Conservation (phyloP, 2,113 vertebrate genomes). For the Rallus limicola region DNA sequence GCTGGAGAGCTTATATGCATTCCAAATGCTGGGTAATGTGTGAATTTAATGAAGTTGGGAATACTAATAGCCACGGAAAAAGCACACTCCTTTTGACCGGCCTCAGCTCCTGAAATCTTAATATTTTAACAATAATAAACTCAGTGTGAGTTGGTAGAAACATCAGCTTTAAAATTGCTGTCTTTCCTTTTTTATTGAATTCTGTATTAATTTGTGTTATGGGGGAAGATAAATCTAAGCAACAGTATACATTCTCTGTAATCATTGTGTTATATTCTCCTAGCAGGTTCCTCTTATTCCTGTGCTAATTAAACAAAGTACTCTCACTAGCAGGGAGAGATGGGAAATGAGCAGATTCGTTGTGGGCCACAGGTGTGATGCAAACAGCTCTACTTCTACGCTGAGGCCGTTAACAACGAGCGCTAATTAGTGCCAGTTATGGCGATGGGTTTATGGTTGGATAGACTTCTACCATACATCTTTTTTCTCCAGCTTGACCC, state of each 20-base stretch:
- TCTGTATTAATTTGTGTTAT: neutral
- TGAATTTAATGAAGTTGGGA: conserved; percentile 22
- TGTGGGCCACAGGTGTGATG: neutral
- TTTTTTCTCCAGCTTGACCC: neutral
- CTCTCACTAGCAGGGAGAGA: neutral
- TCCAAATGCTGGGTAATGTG: neutral
- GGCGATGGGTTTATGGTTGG: neutral
- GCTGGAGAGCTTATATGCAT: neutral
- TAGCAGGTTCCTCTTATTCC: neutral
- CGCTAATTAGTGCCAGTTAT: neutral
- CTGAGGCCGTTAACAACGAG: neutral
- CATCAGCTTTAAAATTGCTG: neutral
- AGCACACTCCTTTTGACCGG: neutral
- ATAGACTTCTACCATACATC: neutral
- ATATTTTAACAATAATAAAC: neutral
- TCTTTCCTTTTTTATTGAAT: neutral
- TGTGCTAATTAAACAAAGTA: conserved; percentile 24
- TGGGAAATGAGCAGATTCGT: neutral
- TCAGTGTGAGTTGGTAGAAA: neutral
- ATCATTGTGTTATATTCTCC: neutral
- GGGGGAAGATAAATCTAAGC: neutral
- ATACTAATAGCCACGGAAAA: neutral
- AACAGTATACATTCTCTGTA: neutral
- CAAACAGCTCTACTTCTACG: neutral
- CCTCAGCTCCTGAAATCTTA: neutral